Base-by-base conservation (phyloP, 2,113 vertebrate genomes). In the Eulemur rufifrons region DNA sequence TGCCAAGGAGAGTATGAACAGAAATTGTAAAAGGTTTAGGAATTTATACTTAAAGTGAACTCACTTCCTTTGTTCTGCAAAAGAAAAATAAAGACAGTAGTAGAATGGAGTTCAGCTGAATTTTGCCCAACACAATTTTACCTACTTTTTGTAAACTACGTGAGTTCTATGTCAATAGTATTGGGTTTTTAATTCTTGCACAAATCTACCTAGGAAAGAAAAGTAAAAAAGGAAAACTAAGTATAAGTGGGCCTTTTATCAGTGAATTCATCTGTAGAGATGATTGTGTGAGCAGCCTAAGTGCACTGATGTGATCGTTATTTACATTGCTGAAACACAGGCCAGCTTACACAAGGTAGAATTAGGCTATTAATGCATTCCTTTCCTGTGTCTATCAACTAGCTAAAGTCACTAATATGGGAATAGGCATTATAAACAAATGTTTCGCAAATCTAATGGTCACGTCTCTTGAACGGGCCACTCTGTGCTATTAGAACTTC, bases 1-100 rank as follows among this genome's bases (percentile, higher is more conserved):
- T 92, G 84, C 85, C 80, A 95, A 81, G 32, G 14, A 91, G 80
- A 93, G 37, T 81, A 80, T 81, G 83, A 96, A 76, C 37, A 84
- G 83, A 94, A 97, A 97, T 82, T 92, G 66, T 82, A 89, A 95
- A 93, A 95, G 89, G 86, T 34, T 68, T 47, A 86, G 77, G 73
- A 63, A 94, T 89, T 96, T 86, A 59, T 59, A 77, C 45, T 92
- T 91, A 89, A 95, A 91, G 56, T 76, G 56, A 96, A 56, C 63
- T 85, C 73, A 56, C 25, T 86, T 88, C 56, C 59, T 95, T 96
- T 96, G 86, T 97, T 96, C 68, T 85, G 74, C 47, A 74, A 86
- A 39, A 61, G 52, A 93, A 89, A 90, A 89, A 87, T 21, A 83
- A 50, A 87, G n/a, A n/a, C 39, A 29, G 6, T 37, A 17, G 2